Evolutionary conservation across 2,797 vertebrate species (phyloP).

Genomic region (Sebastes hubbsi): DNA sequence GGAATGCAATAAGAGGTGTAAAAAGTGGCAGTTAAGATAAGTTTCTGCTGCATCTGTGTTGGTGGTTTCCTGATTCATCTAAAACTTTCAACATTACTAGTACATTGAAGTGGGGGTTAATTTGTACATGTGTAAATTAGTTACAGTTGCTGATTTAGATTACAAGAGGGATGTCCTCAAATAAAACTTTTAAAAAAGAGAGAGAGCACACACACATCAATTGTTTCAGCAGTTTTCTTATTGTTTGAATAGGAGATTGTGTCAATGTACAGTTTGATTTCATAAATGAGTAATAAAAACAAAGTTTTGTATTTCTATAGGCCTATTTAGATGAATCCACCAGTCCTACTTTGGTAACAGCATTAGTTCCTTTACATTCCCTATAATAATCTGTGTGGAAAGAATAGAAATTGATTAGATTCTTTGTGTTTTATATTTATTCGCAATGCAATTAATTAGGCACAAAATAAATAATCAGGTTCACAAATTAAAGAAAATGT

Average conservation of each 20-base stretch:
- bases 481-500: too few relatives aligned
- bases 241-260: background rate
- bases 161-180: background rate
- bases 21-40: slow-evolving; percentile 13
- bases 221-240: background rate
- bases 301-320: background rate
- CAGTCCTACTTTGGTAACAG: too few relatives aligned
- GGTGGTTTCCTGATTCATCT: background rate
- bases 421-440: too few relatives aligned
- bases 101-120: background rate
- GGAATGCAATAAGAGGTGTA: background rate
- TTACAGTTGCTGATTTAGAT: background rate
- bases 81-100: background rate
- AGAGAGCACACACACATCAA: background rate
- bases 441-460: too few relatives aligned
- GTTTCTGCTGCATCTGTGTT: background rate
- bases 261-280: background rate
- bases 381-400: too few relatives aligned
- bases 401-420: too few relatives aligned
- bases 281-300: background rate
- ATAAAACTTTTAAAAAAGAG: background rate
- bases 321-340: too few relatives aligned
- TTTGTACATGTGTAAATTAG: background rate
- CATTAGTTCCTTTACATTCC: rapidly evolving
- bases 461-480: too few relatives aligned